A percentile compares a stretch with the other conserved stretches of the same genome.
Conservation (phyloP, 2,888 invertebrate genomes). For the Ptilodon capucinus region DNA sequence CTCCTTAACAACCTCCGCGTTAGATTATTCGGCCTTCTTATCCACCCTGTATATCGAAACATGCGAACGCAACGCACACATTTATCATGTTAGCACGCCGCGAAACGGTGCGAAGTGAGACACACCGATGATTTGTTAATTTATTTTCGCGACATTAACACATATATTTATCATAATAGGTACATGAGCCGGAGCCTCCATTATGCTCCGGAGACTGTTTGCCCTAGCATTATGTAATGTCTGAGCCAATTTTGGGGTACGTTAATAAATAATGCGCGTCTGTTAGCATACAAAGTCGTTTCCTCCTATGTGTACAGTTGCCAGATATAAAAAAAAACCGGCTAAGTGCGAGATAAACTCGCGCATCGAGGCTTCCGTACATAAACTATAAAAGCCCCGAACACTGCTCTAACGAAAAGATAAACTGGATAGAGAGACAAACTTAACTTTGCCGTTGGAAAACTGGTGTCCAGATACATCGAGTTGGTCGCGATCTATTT, state of each 20-base stretch:
- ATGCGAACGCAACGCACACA: conserved; percentile 6
- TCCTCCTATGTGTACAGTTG: conserved; percentile 6
- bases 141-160: conserved; percentile 6
- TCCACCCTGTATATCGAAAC: not conserved
- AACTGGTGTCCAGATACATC: too few species aligned
- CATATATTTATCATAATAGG: not conserved
- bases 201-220: not conserved
- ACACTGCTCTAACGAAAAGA: too few species aligned
- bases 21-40: too few species aligned
- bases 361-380: too few species aligned
- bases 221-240: conserved; percentile 1
- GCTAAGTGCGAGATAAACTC: too few species aligned
- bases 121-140: conserved; percentile 1
- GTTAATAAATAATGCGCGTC: conserved; percentile 16
- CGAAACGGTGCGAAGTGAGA: conserved; percentile 1
- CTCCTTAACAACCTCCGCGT: too few species aligned
- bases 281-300: conserved; percentile 2
- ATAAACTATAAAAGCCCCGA: too few species aligned
- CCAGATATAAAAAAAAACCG: conserved; percentile 3
- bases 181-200: not conserved
- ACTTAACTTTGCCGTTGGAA: too few species aligned
- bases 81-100: conserved; percentile 11
- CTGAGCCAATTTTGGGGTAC: conserved; percentile 10
- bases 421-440: too few species aligned
- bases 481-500: too few species aligned